These are phyloP conservation scores for Colletes latitarsis DNA, from an alignment of 1,140 invertebrate species.

Conservation along the genomic window DNA sequence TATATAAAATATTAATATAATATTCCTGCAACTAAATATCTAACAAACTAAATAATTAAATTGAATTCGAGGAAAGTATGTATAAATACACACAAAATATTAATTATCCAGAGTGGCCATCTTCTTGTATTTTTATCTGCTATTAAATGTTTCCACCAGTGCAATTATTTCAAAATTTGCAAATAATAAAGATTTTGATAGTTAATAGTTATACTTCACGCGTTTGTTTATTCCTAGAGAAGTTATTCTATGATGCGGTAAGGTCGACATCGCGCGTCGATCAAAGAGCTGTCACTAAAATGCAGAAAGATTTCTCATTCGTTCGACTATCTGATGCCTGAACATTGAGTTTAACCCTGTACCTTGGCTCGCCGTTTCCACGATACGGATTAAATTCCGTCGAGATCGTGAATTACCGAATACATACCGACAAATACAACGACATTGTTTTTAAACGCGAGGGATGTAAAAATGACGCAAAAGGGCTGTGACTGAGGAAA, in stretches of 20 bases:
- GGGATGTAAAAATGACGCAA: constrained; percentile 13
- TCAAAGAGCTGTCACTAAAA: constrained; percentile 28
- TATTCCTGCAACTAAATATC: too few species aligned
- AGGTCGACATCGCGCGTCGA: background rate
- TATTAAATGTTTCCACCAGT: too few species aligned
- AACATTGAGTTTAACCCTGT: constrained; percentile 43
- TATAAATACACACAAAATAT: too few species aligned
- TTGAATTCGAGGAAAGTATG: too few species aligned
- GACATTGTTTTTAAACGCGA: constrained; percentile 54
- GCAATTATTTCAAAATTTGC: too few species aligned
- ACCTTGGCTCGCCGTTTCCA: background rate
- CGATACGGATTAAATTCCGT: constrained; percentile 48
- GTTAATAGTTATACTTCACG: too few species aligned
- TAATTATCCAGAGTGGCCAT: too few species aligned
- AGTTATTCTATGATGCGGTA: background rate
- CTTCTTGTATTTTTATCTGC: too few species aligned
- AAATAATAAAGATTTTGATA: too few species aligned
- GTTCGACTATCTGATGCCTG: background rate
- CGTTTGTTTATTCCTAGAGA: too few species aligned
- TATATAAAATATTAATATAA: too few species aligned
- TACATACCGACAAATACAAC: constrained; percentile 25
- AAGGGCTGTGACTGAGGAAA: constrained; percentile 14
- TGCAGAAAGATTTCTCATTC: constrained; percentile 15
- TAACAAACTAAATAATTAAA: too few species aligned
- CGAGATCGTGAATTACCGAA: constrained; percentile 43